phyloP scores from a whole-genome alignment of 1,140 invertebrate species.

The Leptinotarsa undecemlineata region DNA sequence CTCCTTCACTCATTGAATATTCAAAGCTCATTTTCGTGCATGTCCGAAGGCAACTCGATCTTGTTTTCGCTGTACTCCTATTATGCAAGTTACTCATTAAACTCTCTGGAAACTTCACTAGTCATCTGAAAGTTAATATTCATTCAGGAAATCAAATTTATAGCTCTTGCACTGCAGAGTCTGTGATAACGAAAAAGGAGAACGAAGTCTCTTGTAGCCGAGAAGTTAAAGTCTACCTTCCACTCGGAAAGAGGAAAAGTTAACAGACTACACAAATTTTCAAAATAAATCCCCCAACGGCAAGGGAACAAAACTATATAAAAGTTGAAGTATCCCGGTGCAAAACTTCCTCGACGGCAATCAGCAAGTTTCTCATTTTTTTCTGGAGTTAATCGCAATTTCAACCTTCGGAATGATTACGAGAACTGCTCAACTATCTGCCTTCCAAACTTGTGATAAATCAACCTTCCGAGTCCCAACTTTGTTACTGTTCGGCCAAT shows the following conservation, averaged over 20 bases:
- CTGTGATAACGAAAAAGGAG: slow-evolving; percentile 12
- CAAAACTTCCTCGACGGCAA: slow-evolving; percentile 17
- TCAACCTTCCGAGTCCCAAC: slow-evolving; percentile 16
- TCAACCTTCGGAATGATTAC: slow-evolving; percentile 18
- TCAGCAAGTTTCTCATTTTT: slow-evolving; percentile 20
- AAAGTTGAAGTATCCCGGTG: slow-evolving; percentile 11
- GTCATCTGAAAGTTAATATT: slow-evolving; percentile 21
- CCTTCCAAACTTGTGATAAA: slow-evolving; percentile 18
- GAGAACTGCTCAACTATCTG: slow-evolving; percentile 21
- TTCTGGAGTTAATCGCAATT: slow-evolving; percentile 20
- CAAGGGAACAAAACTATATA: background rate
- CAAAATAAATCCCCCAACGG: slow-evolving; percentile 17
- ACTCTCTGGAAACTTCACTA: slow-evolving; percentile 6
- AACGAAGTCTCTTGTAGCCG: slow-evolving; percentile 5
- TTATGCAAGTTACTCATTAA: slow-evolving; percentile 25
- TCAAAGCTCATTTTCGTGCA: background rate
- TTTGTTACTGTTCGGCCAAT: slow-evolving; percentile 16
- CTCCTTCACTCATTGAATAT: background rate
- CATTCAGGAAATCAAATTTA: slow-evolving; percentile 26
- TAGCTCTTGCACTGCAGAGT: slow-evolving; percentile 1
- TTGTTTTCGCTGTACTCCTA: background rate
- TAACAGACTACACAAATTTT: slow-evolving; percentile 23
- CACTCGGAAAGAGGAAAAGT: slow-evolving; percentile 21
- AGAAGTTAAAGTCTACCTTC: slow-evolving; percentile 23
- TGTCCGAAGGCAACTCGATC: background rate